Conservation (phyloP, 2,888 invertebrate species). For the Ryuthela nishihirai region DNA sequence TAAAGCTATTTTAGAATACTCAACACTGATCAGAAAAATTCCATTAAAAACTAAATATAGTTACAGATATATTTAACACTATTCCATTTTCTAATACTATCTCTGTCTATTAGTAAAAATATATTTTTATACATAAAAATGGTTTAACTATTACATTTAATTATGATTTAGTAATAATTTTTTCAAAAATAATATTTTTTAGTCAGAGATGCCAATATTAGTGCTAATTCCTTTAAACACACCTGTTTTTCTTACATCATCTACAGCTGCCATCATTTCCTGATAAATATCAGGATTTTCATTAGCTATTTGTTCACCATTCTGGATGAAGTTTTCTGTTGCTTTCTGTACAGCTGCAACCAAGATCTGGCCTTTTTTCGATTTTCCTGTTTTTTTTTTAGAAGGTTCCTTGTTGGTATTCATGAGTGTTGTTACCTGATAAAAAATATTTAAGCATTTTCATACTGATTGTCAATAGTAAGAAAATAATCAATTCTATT, state of each 20-base stretch:
- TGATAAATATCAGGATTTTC: conserved; percentile 94
- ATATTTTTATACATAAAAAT: neutral
- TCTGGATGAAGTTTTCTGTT: conserved; percentile 91
- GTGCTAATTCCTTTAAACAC: neutral
- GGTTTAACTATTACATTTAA: neutral
- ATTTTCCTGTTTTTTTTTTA: conserved; percentile 91
- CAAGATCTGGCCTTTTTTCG: conserved; percentile 91
- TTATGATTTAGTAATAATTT: neutral
- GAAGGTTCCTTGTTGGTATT: conserved; percentile 88
- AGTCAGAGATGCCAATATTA: too few relatives aligned
- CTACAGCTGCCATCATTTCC: conserved; percentile 92
- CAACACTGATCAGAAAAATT: too few relatives aligned
- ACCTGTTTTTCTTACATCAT: conserved; percentile 93
- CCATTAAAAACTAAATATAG: too few relatives aligned
- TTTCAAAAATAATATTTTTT: too few relatives aligned
- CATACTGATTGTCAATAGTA: too few relatives aligned
- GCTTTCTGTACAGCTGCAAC: conserved; percentile 95
- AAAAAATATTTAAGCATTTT: too few relatives aligned
- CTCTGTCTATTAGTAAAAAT: too few relatives aligned
- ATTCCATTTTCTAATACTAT: neutral
- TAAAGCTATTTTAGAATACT: too few relatives aligned
- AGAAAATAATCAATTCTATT: too few relatives aligned
- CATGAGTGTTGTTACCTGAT: conserved; percentile 89
- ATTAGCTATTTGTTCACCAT: conserved; percentile 90
- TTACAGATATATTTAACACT: too few relatives aligned